Conservation (phyloP, 1,140 invertebrate species). For the Anastatus disparis region DNA sequence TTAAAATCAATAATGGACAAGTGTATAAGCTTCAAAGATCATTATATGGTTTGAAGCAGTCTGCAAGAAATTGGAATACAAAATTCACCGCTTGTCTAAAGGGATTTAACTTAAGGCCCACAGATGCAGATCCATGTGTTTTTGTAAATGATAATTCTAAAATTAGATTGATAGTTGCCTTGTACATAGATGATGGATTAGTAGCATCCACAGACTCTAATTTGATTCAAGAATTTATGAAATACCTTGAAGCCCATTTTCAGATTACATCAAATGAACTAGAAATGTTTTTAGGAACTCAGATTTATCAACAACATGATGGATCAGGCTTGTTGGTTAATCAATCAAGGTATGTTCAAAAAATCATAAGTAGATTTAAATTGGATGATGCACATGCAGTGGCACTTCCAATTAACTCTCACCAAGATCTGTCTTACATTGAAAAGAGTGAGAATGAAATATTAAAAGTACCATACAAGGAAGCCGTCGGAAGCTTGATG, state of each 20-base stretch:
- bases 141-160: neutral
- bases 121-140: conserved; percentile 20
- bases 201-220: neutral
- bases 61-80: conserved; percentile 55
- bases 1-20: conserved; percentile 40
- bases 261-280: neutral
- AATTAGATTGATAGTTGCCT: neutral
- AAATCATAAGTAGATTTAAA: neutral
- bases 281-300: neutral
- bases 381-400: neutral
- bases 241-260: neutral
- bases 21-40: conserved; percentile 53
- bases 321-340: neutral
- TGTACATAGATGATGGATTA: conserved; percentile 25
- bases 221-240: neutral
- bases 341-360: neutral
- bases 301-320: neutral
- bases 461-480: too few species aligned
- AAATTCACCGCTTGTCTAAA: conserved; percentile 8
- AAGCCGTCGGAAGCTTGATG: too few species aligned
- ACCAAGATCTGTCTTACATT: too few species aligned
- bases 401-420: too few species aligned
- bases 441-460: too few species aligned
- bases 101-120: neutral
- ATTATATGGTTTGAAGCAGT: conserved; percentile 62